Conservation (phyloP, 2,113 vertebrate genomes). For the Sturnira hondurensis region DNA sequence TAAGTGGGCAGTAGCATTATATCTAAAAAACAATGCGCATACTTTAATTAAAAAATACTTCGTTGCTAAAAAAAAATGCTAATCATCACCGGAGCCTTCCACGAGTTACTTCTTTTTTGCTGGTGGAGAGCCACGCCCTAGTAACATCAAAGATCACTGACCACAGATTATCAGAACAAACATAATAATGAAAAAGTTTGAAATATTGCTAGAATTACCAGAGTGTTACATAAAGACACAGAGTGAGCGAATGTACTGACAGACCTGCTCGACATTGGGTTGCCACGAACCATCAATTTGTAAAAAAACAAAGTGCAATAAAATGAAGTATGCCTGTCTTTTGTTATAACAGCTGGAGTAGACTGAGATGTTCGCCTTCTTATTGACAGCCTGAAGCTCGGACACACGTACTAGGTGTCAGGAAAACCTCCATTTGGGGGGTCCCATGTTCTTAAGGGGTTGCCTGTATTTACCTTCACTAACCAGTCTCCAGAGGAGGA, state of each 20-base stretch:
- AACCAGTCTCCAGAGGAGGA: background rate
- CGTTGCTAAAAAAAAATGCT: background rate
- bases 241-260: background rate
- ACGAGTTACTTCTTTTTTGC: background rate
- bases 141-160: background rate
- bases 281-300: background rate
- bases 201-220: background rate
- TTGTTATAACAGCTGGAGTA: background rate
- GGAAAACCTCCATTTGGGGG: background rate
- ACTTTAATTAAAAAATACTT: background rate
- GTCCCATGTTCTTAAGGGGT: background rate
- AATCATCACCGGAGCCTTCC: background rate
- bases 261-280: background rate
- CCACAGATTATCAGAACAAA: background rate
- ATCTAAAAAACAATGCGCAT: background rate
- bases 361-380: background rate
- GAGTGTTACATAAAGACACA: background rate
- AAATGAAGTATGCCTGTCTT: background rate
- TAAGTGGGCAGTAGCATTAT: background rate
- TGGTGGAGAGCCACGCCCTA: background rate
- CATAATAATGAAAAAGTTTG: background rate
- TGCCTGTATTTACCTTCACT: background rate
- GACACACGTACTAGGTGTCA: background rate
- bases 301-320: background rate
- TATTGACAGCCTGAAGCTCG: background rate